These are phyloP conservation scores for Cossypha caffra DNA, from an alignment of 2,797 vertebrate species.

Conservation along the genomic window DNA sequence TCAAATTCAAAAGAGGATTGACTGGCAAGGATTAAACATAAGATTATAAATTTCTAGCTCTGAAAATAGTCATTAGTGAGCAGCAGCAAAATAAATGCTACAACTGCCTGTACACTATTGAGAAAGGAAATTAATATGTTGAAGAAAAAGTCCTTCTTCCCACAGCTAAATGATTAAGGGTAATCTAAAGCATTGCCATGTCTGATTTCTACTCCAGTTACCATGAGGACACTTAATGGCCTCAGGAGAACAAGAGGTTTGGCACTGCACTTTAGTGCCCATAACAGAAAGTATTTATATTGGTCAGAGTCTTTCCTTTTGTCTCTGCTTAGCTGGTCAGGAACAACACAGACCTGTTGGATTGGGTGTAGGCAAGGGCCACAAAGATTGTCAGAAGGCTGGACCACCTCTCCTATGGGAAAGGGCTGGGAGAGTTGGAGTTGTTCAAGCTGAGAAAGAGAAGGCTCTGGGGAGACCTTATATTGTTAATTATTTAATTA, in stretches of 20 bases:
- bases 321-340: neutral
- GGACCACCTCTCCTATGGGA: no score
- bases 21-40: neutral
- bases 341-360: neutral
- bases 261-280: neutral
- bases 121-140: neutral
- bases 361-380: neutral
- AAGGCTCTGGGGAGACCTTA: rapidly evolving
- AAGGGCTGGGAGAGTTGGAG: neutral
- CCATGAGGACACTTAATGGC: neutral
- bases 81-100: neutral
- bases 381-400: neutral
- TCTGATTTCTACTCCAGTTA: neutral
- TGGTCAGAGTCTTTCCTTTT: neutral
- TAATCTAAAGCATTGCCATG: neutral
- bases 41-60: neutral
- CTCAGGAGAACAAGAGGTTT: neutral
- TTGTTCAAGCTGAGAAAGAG: neutral
- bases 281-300: neutral
- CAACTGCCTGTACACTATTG: neutral
- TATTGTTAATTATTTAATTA: neutral
- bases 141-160: neutral
- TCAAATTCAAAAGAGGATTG: neutral
- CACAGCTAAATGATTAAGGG: neutral
- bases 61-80: slow-evolving; percentile 11